Percentiles rank a stretch among this genome's conserved stretches.
phyloP scores from a whole-genome alignment of 2,888 invertebrate species.

The Meganola albula region DNA sequence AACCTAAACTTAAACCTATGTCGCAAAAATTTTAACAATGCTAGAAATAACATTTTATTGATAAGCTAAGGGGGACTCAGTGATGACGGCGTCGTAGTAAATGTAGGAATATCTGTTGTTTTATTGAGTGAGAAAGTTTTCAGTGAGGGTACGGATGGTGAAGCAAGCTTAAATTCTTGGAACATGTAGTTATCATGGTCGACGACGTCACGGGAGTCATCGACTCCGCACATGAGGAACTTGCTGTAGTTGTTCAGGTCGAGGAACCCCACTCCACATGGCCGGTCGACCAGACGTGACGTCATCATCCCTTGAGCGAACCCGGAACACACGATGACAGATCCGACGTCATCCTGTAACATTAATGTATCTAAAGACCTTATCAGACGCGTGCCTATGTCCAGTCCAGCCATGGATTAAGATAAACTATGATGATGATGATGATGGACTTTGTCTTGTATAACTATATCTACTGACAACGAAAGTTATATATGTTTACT shows the following conservation, averaged over 20 bases:
- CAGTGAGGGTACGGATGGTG: conserved; percentile 7
- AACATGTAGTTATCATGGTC: conserved; percentile 37
- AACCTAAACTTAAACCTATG: too few relatives aligned
- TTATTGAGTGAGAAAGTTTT: conserved; percentile 5
- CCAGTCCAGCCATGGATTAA: too few relatives aligned
- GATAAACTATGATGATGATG: too few relatives aligned
- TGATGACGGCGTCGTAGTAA: too few relatives aligned
- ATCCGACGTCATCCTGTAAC: conserved; percentile 61
- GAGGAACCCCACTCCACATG: conserved; percentile 60
- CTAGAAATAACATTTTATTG: too few relatives aligned
- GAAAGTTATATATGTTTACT: neutral
- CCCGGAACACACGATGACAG: conserved; percentile 53
- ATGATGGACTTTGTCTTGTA: too few relatives aligned
- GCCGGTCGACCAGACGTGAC: conserved; percentile 57
- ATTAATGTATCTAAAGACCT: too few relatives aligned
- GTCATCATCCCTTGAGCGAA: conserved; percentile 57
- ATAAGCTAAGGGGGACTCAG: too few relatives aligned
- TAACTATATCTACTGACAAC: neutral
- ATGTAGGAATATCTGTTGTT: too few relatives aligned
- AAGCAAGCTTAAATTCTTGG: conserved; percentile 36
- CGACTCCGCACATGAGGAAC: conserved; percentile 64
- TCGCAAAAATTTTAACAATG: too few relatives aligned
- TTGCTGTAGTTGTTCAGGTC: conserved; percentile 48
- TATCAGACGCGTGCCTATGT: too few relatives aligned
- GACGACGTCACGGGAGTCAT: conserved; percentile 59